Evolutionary conservation across 2,113 vertebrate species (phyloP).

Genomic region (Rhabdomys dilectus): DNA sequence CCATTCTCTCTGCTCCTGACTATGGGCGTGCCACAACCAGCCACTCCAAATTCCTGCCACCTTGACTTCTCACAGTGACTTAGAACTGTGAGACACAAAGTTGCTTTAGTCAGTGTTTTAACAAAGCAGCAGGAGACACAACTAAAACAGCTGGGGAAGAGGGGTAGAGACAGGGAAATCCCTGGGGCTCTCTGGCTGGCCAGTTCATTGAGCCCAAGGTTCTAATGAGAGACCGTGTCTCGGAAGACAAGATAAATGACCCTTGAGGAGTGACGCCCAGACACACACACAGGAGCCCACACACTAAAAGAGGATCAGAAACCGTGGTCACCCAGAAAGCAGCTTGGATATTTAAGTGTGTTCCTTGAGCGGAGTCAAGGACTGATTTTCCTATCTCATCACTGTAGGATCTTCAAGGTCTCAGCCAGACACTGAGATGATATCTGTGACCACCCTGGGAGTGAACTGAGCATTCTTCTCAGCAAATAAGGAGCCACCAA

Average conservation of each 20-base stretch:
- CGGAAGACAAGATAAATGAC: background rate
- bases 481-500: background rate
- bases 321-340: background rate
- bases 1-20: background rate
- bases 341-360: background rate
- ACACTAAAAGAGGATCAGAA: background rate
- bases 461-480: background rate
- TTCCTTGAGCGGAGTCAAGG: background rate
- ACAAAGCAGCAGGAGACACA: background rate
- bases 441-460: no score
- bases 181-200: background rate
- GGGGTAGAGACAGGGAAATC: background rate
- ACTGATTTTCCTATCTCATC: background rate
- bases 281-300: background rate
- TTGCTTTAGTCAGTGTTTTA: background rate
- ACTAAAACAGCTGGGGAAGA: background rate
- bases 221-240: background rate
- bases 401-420: background rate
- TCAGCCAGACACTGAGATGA: background rate
- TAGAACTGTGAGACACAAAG: background rate
- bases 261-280: background rate
- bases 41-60: background rate
- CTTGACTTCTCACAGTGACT: background rate
- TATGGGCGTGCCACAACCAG: fast-evolving
- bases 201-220: background rate